Evolutionary conservation across 2,888 invertebrate genomes (phyloP).

Genomic region (Phlogophora meticulosa): DNA sequence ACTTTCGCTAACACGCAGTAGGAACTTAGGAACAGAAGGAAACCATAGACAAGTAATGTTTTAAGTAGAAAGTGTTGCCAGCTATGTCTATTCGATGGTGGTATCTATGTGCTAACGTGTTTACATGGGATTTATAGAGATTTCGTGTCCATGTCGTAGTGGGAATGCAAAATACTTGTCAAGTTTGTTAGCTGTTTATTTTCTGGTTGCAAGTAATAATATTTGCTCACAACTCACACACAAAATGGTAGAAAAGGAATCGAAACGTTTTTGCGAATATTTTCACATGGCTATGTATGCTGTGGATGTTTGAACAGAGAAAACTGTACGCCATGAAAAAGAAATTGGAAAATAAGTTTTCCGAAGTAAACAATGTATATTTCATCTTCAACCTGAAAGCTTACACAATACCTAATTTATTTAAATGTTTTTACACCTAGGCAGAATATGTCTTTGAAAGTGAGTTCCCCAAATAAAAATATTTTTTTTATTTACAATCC

Average conservation of each 20-base stretch:
- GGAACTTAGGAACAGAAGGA: constrained; percentile 9
- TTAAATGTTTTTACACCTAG: background rate
- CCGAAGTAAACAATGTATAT: background rate
- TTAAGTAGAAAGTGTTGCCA: constrained; percentile 43
- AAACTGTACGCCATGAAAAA: background rate
- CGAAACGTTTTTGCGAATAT: too few relatives aligned
- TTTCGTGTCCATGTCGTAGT: background rate
- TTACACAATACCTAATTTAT: background rate
- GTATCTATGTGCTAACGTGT: constrained; percentile 3
- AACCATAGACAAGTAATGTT: constrained; percentile 12
- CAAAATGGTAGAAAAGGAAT: too few relatives aligned
- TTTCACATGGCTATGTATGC: too few relatives aligned
- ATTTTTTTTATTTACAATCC: too few relatives aligned
- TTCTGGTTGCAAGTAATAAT: background rate
- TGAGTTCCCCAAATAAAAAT: too few relatives aligned
- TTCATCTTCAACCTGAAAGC: background rate
- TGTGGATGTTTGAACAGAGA: background rate
- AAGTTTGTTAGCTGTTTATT: background rate
- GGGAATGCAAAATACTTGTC: background rate
- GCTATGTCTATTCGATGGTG: constrained; percentile 13
- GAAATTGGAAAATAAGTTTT: background rate
- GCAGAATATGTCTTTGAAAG: too few relatives aligned
- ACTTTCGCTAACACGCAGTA: constrained; percentile 22
- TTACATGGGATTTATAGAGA: constrained; percentile 1
- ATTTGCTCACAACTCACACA: too few relatives aligned